Evolutionary conservation across 2,888 invertebrate species (phyloP), one percentile per base, ranked within the genome.

Genomic region (Cacoxenus indagator): DNA sequence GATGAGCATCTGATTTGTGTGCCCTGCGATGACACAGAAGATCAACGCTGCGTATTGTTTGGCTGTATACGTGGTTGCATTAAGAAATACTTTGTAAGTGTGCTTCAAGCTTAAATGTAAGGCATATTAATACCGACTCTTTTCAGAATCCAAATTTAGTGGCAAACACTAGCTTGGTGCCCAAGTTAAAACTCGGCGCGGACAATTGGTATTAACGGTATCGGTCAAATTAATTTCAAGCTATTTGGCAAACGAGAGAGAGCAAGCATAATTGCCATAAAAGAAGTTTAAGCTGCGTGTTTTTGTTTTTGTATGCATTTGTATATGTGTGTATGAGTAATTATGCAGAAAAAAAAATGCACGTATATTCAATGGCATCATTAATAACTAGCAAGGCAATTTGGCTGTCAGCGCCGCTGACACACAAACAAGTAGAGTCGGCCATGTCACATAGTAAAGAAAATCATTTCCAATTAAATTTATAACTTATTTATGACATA

Each of bases 391-490:
- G 66, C 31, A 57, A 24, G 54, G 64, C 57, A 48, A 51, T 27
- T 43, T 55, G 48, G 54, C 19, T 64, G 64, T 64, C 64, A 68
- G 59, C 68, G 65, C 65, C 6, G 17, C 8, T 11, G 37, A 14
- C 37, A 14, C 37, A 37, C 8, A 31, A 37, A 11, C 37, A 14
- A 37, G 14, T 37, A 37, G 14, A 14, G 37, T 37, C 37, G 8
- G 37, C 2, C 14, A 14, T 2, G 9, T 14, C 37, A 37, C 37
- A 17, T 2, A 17, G 22, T 17, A 17, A 17, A 8, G 71, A 72
- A 74, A 75, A 73, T 79, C 83, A 79, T 81, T 83, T 78, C 76
- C 77, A 78, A 78, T 84, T 82, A 81, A 78, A 76, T 82, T 78
- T 74, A 76, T 77, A 78, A 75, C 77, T 78, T 80, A 78, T 78